Conservation (phyloP, 1,140 invertebrate species). For the Sweltsa coloradensis region DNA sequence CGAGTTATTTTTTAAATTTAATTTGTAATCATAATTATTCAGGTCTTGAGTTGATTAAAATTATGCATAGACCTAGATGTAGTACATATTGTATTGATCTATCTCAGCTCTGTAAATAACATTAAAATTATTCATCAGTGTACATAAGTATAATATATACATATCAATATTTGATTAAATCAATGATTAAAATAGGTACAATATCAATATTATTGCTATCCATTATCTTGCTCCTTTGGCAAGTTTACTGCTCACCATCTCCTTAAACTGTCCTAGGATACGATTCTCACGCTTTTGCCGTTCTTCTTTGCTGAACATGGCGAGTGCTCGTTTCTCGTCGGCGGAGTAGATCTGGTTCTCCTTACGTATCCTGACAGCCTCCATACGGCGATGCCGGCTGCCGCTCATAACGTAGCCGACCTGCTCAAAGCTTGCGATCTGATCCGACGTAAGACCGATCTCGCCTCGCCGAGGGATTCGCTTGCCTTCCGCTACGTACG, state of each 20-base stretch:
- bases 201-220: too few relatives aligned
- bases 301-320: slow-evolving; percentile 97
- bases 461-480: slow-evolving; percentile 95
- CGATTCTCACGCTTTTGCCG: slow-evolving; percentile 90
- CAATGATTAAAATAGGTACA: too few relatives aligned
- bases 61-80: too few relatives aligned
- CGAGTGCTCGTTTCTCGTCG: slow-evolving; percentile 94
- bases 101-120: too few relatives aligned
- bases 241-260: slow-evolving; percentile 52
- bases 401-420: slow-evolving; percentile 98
- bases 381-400: slow-evolving; percentile 95
- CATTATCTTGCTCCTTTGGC: slow-evolving; percentile 7
- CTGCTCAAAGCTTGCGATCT: slow-evolving; percentile 89
- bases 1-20: too few relatives aligned
- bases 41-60: too few relatives aligned
- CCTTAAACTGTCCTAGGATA: slow-evolving; percentile 90
- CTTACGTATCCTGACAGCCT: slow-evolving; percentile 96
- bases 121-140: too few relatives aligned
- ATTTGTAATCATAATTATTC: too few relatives aligned
- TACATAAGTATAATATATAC: too few relatives aligned
- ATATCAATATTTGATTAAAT: too few relatives aligned
- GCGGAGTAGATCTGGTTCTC: slow-evolving; percentile 99
- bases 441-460: slow-evolving; percentile 93
- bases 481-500: slow-evolving; percentile 97
- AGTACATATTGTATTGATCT: too few relatives aligned